These are phyloP conservation scores for Wasmannia auropunctata DNA, from an alignment of 1,140 invertebrate species.

Conservation along the genomic window DNA sequence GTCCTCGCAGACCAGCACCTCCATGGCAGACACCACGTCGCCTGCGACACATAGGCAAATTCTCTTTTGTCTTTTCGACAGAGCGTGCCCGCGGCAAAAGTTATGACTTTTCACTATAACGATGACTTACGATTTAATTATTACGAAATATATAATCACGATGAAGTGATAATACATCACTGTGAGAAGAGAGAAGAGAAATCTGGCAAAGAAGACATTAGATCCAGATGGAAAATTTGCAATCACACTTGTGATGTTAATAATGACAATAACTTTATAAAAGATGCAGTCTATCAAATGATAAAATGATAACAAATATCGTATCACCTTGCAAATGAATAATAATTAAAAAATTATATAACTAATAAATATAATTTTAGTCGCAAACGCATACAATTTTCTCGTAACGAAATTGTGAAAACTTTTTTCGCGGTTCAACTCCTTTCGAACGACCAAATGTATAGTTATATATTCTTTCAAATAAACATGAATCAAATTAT, in stretches of 20 bases:
- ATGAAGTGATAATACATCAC: neutral
- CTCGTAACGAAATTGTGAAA: neutral
- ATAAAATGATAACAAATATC: neutral
- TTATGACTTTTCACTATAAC: neutral
- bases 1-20: conserved; percentile 91
- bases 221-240: neutral
- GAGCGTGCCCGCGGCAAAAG: neutral
- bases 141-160: too few relatives aligned
- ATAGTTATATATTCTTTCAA: neutral
- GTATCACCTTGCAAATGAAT: neutral
- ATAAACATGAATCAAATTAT: neutral
- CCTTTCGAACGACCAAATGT: neutral
- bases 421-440: too few relatives aligned
- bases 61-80: conserved; percentile 6
- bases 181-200: neutral
- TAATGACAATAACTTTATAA: neutral
- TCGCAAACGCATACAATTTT: neutral
- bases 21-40: conserved; percentile 96
- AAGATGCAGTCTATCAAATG: neutral
- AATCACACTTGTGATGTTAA: neutral
- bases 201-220: neutral
- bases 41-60: conserved; percentile 84
- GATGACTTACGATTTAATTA: too few relatives aligned
- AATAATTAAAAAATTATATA: neutral
- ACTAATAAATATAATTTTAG: neutral